Evolutionary conservation across 2,888 invertebrate genomes (phyloP).

Genomic region (Cynaeus angustus): DNA sequence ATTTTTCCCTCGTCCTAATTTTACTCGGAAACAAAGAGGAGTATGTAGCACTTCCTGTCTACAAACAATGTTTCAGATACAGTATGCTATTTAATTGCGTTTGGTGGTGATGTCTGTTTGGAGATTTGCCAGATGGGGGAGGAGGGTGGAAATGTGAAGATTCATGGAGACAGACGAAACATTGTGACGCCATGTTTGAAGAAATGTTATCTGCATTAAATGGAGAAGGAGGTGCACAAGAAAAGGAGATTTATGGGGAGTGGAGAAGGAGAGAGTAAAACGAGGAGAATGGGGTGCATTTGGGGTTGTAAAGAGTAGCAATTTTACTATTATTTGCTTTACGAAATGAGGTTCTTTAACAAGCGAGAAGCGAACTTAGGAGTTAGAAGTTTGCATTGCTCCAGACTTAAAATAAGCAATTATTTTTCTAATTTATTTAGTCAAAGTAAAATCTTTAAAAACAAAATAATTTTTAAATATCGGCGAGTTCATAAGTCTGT

Average conservation of each 20-base stretch:
- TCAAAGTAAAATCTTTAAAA: too few species aligned
- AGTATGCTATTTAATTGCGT: slow-evolving; percentile 16
- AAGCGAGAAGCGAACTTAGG: too few species aligned
- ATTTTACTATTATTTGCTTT: slow-evolving; percentile 4
- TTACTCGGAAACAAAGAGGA: too few species aligned
- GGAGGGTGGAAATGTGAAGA: slow-evolving; percentile 9
- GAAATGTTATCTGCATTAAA: slow-evolving; percentile 11
- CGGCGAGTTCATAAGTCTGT: too few species aligned
- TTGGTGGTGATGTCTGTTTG: slow-evolving; percentile 16
- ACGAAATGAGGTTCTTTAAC: background rate
- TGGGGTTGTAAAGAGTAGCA: background rate
- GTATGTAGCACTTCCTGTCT: background rate
- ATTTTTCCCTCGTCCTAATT: too few species aligned
- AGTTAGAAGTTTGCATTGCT: too few species aligned
- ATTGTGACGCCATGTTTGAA: slow-evolving; percentile 5
- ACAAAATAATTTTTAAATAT: too few species aligned
- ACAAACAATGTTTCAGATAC: slow-evolving; percentile 4
- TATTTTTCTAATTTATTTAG: too few species aligned
- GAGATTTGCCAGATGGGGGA: slow-evolving; percentile 9
- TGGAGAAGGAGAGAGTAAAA: background rate
- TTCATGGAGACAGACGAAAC: slow-evolving; percentile 1
- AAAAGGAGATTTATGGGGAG: background rate
- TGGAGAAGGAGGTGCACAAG: background rate
- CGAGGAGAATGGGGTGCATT: background rate
- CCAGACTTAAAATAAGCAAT: too few species aligned